Evolutionary conservation across 2,113 vertebrate genomes (phyloP), one percentile per base, ranked within the genome.

Genomic region (Castor canadensis): DNA sequence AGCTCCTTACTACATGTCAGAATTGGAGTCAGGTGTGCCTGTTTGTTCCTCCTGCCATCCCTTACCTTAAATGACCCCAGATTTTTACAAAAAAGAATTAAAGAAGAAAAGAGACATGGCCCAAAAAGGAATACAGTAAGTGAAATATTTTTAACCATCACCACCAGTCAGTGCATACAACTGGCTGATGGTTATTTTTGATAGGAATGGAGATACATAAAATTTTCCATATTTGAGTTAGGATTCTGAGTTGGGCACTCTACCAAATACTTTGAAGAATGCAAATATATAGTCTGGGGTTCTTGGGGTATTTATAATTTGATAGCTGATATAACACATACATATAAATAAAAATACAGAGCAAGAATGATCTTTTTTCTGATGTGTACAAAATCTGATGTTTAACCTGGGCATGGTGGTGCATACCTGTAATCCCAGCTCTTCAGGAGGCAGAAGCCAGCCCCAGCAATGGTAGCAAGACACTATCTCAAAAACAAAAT

Each of bases 11-110:
- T 32, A n/a, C n/a, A 1, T 38, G 30, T 62, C 49, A 60, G 86
- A 79, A 56, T 87, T 52, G 1, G 43, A 56, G 24, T 92, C 72
- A 92, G 17, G 17, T 84, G 62, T 71, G 20, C 87, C n/a, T 89
- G 24, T 12, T 83, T 73, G 5, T 79, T 88, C 19, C 71, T 10
- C 35, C 17, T 19, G 26, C 12, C 9, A 38, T 12, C 10, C 11
- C 38, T 91, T 89, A 13, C 52, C 92, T 93, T 89, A 73, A 94
- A 67, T 84, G 43, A 86, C 35, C 30, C 93, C 56, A 30, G 26
- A 91, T 43, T 75, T 72, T 1, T 43, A 86, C 67, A 81, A n/a
- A 64, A 71, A 26, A 24, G 19, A 38, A 45, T 47, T 4, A 71
- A 35, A 71, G 7, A 64, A 80, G 60, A 92, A 56, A 6, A 83